Conservation (phyloP, 2,113 vertebrate genomes). For the Colinus virginianus region DNA sequence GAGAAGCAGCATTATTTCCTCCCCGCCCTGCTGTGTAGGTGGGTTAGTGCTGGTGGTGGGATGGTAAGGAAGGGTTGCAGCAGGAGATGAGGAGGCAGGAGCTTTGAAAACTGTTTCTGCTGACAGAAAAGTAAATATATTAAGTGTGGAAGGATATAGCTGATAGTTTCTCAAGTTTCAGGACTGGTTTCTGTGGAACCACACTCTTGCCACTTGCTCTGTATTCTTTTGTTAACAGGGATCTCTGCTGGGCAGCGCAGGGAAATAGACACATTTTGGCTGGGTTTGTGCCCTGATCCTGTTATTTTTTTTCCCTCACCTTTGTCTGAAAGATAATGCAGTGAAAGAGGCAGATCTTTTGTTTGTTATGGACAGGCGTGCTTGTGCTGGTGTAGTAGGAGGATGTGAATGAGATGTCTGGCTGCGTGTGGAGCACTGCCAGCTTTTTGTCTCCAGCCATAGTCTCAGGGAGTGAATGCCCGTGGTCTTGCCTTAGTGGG, state of each 20-base stretch:
- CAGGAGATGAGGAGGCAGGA: background rate
- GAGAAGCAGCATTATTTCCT: background rate
- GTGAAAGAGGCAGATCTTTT: background rate
- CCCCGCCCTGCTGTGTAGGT: accelerated
- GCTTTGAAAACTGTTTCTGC: background rate
- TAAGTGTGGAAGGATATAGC: background rate
- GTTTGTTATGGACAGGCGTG: background rate
- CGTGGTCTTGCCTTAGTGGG: background rate
- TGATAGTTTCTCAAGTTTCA: background rate
- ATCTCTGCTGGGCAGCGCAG: background rate
- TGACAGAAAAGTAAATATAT: background rate
- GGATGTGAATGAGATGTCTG: background rate
- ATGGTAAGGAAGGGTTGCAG: background rate
- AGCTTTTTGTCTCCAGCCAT: background rate
- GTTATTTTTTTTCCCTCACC: background rate
- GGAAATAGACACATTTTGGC: background rate
- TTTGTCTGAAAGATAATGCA: background rate
- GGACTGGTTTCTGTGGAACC: background rate
- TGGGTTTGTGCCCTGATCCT: background rate
- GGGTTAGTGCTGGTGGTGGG: background rate
- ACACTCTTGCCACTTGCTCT: background rate
- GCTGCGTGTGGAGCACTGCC: background rate
- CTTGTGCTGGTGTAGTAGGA: background rate
- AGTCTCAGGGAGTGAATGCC: background rate
- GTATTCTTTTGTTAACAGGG: background rate